Evolutionary conservation across 2,888 invertebrate species (phyloP), one percentile per base, ranked within the genome.

Genomic region (Macroteleia sp.): DNA sequence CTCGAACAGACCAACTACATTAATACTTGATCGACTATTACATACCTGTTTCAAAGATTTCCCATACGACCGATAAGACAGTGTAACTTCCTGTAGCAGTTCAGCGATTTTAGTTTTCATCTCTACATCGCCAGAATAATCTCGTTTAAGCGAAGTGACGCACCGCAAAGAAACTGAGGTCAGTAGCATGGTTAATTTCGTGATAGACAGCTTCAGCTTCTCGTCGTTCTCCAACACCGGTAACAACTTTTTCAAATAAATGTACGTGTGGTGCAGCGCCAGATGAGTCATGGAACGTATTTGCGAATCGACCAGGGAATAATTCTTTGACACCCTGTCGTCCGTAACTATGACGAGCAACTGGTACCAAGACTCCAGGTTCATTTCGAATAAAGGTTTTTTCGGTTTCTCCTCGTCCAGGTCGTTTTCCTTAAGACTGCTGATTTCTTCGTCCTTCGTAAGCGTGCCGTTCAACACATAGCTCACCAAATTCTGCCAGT

Each of bases 291-390:
- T 88, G 0, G 86, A 52, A 16, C 85, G 84, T 4, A 87, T 85
- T 50, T 89, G 89, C 0, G 82, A 66, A 3, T 84, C 80, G 10
- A 80, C 77, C 14, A 89, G 81, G 0, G 84, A 78, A 69, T 86
- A 86, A 46, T 81, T 85, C 4, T 82, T 85, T 0, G 82, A 74
- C 1, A 88, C 86, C 36, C 89, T 86, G 3, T 87, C 87, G 17
- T 91, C 89, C 0, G 91, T 91, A 1, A 91, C 79, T n/a, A 87
- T 86, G 0, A 91, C 90, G 10, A 91, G 82, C n/a, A 91, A 83
- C 41, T 91, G 87, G 20, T 91, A 90, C 90, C 90, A 91, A 1
- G 91, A 89, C 54, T 91, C 91, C 17, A 91, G 80, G 46, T 91
- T 91, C 2, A 83, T 85, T 56, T 91, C 89, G 56, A 90, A 90